These are phyloP conservation scores for Philopedon plagiatum DNA, from an alignment of 2,888 invertebrate species.

Conservation along the genomic window DNA sequence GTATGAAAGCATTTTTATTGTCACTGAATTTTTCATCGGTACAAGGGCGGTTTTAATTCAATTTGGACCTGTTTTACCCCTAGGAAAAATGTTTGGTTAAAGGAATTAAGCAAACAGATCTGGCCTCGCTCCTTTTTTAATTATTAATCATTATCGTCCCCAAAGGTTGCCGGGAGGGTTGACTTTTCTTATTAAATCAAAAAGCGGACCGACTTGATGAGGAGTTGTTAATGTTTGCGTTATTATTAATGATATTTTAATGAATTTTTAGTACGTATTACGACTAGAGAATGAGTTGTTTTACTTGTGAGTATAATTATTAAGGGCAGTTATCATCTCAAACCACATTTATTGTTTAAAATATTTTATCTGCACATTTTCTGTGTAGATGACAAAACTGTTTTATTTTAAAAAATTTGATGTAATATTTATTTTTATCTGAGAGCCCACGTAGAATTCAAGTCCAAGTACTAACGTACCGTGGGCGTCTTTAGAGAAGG, in stretches of 20 bases:
- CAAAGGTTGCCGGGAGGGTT: constrained; percentile 53
- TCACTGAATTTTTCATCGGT: constrained; percentile 19
- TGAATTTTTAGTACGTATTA: no score
- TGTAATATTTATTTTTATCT: no score
- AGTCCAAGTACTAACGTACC: no score
- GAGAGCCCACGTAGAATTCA: no score
- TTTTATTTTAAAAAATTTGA: no score
- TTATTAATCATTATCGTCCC: constrained; percentile 57
- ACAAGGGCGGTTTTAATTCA: constrained; percentile 33
- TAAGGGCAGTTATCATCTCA: no score
- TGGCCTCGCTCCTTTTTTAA: constrained; percentile 58
- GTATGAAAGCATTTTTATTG: constrained; percentile 18
- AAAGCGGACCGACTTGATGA: constrained; percentile 10
- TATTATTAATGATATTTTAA: constrained; percentile 21
- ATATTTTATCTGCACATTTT: no score
- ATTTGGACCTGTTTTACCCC: constrained; percentile 24
- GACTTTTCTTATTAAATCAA: constrained; percentile 49
- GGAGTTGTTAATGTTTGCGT: neutral
- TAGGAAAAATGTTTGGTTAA: constrained; percentile 61
- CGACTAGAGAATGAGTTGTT: no score
- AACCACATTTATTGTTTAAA: no score
- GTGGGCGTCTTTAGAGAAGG: no score
- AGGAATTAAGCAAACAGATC: constrained; percentile 62
- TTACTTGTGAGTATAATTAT: no score
- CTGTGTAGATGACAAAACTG: no score